Percentiles rank a stretch among this genome's conserved stretches.
phyloP scores from a whole-genome alignment of 2,797 vertebrate species.

The Neopelma chrysocephalum region DNA sequence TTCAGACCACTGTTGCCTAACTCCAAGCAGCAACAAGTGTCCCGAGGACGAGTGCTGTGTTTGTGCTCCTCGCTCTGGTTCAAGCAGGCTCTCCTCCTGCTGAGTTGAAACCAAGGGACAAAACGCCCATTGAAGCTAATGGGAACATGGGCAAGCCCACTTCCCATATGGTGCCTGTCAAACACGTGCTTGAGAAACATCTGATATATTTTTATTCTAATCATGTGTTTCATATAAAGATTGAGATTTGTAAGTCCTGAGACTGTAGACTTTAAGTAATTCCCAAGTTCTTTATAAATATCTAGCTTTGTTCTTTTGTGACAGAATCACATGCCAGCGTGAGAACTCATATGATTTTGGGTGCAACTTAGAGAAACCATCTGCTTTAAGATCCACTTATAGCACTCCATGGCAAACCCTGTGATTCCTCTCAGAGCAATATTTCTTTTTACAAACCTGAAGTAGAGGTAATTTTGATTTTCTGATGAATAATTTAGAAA shows the following conservation, averaged over 20 bases:
- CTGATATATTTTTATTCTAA: slow-evolving; percentile 47
- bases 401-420: neutral
- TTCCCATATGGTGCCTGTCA: slow-evolving; percentile 71
- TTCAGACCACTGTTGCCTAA: neutral
- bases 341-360: slow-evolving; percentile 39
- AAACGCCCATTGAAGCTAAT: neutral
- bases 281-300: slow-evolving; percentile 25
- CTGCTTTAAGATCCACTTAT: slow-evolving; percentile 11
- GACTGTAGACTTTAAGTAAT: slow-evolving; percentile 18
- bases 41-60: neutral
- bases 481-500: slow-evolving; percentile 33
- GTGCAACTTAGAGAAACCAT: neutral
- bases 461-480: slow-evolving; percentile 22
- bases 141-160: slow-evolving; percentile 34
- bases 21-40: neutral
- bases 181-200: slow-evolving; percentile 50
- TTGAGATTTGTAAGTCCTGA: slow-evolving; percentile 15
- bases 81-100: neutral
- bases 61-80: neutral
- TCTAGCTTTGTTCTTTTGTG: slow-evolving; percentile 48
- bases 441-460: neutral
- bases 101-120: neutral
- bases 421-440: neutral
- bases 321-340: neutral
- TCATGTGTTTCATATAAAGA: slow-evolving; percentile 26